Base-by-base conservation (phyloP, 1,140 invertebrate genomes). In the Anoplolepis gracilipes region DNA sequence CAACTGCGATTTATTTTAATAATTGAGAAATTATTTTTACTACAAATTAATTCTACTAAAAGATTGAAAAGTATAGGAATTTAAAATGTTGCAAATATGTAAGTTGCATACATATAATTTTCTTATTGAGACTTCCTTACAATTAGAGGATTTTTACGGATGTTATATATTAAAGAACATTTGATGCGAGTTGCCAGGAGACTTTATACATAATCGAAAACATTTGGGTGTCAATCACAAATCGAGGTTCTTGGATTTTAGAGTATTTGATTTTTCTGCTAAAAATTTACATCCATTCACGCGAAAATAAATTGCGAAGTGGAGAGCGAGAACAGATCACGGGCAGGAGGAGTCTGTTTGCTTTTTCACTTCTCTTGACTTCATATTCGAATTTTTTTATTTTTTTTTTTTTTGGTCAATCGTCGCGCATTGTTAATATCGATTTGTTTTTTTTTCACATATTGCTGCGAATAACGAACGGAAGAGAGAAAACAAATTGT, bases 351-450 rank as follows among this genome's bases (percentile, higher is more conserved):
- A 64, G 39, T 64, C 39, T 77, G 75, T 77, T 77, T 77, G 59
- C 28, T 90, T 91, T 91, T 92, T 91, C 72, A 87, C 39, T 46
- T 33, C 84, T 88, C 86, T 91, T 90, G 90, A 92, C 88, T 92
- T 88, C 85, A 91, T 90, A 90, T 86, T 92, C 62, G 69, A 91
- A 88, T 88, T 85, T 65, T 72, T 72, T 67, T 88, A 13, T 22
- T 42, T 92, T 91, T 90, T 85, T 86, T 16, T 49, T 49, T 19
- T 49, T 49, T 16, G 1, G 39, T 70, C 89, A 91, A 91, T 86
- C 89, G 89, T 92, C 91, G 87, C 79, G 85, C 90, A 90, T 92
- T 92, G 91, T 92, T 91, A 92, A 88, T 69, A 78, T 91, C 85
- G 87, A 78, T 67, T 85, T n/a, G n/a, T 62, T 59, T n/a, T 22